A percentile compares a stretch with the other conserved stretches of the same genome.
Conservation (phyloP, 2,113 vertebrate species). For the Ceyx margarethae region DNA sequence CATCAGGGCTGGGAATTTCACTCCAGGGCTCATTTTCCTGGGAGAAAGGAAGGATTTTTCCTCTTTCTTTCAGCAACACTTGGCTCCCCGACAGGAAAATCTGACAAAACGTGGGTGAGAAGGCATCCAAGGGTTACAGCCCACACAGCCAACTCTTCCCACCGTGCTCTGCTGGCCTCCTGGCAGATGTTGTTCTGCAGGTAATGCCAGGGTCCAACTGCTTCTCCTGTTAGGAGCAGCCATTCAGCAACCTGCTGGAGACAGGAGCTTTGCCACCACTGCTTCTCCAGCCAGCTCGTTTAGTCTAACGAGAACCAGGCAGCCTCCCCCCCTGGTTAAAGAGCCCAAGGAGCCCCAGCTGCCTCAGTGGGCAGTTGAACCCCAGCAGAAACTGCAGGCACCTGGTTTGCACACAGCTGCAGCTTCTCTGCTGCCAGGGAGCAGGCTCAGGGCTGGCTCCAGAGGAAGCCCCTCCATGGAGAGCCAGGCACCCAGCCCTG, state of each 20-base stretch:
- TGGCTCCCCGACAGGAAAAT: not conserved
- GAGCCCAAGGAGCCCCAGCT: not conserved
- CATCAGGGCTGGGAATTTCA: not conserved
- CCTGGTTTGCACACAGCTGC: not conserved
- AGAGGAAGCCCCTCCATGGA: not conserved
- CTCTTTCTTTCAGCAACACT: not conserved
- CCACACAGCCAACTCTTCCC: not conserved
- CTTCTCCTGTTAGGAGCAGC: not conserved
- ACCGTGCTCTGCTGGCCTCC: not conserved
- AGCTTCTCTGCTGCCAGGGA: not conserved
- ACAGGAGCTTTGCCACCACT: not conserved
- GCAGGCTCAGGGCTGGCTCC: not conserved
- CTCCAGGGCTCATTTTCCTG: not conserved
- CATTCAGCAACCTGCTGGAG: not conserved
- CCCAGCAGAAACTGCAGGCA: slow-evolving; percentile 19
- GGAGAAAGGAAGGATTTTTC: not conserved
- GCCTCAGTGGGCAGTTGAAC: not conserved
- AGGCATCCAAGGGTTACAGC: not conserved
- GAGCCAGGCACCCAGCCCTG: not conserved
- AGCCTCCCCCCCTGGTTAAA: not conserved
- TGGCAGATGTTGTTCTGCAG: slow-evolving; percentile 20
- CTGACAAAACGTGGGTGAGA: not conserved
- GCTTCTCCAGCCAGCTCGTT: not conserved
- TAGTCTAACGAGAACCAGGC: not conserved
- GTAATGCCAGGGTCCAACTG: not conserved